Conservation (phyloP, 2,797 vertebrate genomes). For the Siniperca undulata region DNA sequence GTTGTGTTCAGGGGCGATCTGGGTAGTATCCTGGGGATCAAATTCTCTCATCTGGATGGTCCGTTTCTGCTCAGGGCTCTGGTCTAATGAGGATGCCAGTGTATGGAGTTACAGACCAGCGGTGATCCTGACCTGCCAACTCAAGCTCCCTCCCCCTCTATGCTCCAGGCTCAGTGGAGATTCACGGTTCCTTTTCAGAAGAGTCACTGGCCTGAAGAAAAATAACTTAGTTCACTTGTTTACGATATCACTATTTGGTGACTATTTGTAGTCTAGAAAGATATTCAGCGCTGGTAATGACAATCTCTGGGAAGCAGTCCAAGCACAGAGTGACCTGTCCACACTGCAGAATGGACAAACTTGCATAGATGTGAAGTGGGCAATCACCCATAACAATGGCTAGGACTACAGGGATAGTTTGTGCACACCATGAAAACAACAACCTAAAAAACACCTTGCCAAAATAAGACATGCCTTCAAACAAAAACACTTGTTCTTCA, state of each 20-base stretch:
- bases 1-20: slow-evolving; percentile 24
- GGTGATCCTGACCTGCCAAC: slow-evolving; percentile 44
- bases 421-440: neutral
- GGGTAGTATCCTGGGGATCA: slow-evolving; percentile 37
- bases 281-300: neutral
- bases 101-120: slow-evolving; percentile 53
- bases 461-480: neutral
- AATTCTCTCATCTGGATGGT: slow-evolving; percentile 54
- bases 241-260: neutral
- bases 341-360: neutral
- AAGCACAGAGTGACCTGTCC: neutral
- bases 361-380: neutral
- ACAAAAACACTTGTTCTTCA: neutral
- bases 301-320: neutral
- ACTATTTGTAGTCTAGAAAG: neutral
- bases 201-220: slow-evolving; percentile 13
- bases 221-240: slow-evolving; percentile 12
- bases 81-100: slow-evolving; percentile 70
- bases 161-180: slow-evolving; percentile 31
- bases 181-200: slow-evolving; percentile 5
- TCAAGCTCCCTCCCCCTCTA: slow-evolving; percentile 14
- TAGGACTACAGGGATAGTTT: neutral
- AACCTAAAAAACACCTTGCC: neutral
- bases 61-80: slow-evolving; percentile 64
- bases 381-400: neutral